These are phyloP conservation scores for Phylloscopus whistleri DNA, from an alignment of 2,113 vertebrate species.

Conservation along the genomic window DNA sequence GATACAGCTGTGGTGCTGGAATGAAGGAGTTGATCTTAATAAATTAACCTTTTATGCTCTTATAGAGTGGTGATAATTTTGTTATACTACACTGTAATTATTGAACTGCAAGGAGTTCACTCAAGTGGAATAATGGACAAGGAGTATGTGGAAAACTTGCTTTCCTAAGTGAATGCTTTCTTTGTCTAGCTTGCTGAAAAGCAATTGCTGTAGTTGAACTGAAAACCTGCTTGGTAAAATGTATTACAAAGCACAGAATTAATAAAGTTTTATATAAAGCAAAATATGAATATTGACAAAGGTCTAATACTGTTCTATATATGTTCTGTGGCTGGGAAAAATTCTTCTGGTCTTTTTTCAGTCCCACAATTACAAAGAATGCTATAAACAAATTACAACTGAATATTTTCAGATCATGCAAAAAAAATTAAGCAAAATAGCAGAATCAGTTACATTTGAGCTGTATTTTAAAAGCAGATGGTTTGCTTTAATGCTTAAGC, in stretches of 20 bases:
- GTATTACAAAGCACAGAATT: not conserved
- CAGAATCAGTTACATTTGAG: not conserved
- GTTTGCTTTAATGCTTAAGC: not conserved
- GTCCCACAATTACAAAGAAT: not conserved
- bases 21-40: not conserved
- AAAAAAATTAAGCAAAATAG: not conserved
- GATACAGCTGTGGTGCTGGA: not conserved
- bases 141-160: not conserved
- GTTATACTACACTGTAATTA: not conserved
- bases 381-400: not conserved
- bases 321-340: not conserved
- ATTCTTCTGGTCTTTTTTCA: not conserved
- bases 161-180: not conserved
- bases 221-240: not conserved
- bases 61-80: not conserved
- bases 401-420: not conserved
- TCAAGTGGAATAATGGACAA: not conserved
- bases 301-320: not conserved
- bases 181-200: not conserved
- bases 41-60: not conserved
- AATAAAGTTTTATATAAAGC: not conserved
- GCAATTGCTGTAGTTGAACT: not conserved
- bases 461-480: not conserved
- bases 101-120: not conserved
- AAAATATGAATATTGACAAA: not conserved